phyloP scores from a whole-genome alignment of 2,888 invertebrate genomes.

The Sceliomorpha sp. region DNA sequence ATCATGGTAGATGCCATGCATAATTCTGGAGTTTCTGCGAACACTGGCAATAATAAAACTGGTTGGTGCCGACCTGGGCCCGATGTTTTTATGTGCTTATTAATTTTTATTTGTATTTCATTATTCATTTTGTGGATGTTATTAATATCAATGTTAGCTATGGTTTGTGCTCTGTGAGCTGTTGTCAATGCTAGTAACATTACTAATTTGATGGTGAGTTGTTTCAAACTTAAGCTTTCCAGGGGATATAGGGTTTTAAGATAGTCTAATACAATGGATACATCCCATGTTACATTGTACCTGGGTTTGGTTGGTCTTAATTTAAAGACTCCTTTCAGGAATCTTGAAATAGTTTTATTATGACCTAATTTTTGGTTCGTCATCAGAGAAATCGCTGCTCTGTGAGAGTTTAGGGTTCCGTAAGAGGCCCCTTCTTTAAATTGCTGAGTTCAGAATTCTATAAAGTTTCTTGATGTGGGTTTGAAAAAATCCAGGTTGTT shows the following conservation, averaged over 20 bases:
- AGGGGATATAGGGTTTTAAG: no score
- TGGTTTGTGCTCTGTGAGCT: slow-evolving; percentile 5
- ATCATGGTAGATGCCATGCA: no score
- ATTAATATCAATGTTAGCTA: background rate
- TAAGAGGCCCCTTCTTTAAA: slow-evolving; percentile 18
- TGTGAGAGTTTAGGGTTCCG: slow-evolving; percentile 18
- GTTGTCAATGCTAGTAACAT: slow-evolving; percentile 9
- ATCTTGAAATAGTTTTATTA: no score
- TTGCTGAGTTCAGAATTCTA: slow-evolving; percentile 2
- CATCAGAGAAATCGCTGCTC: slow-evolving; percentile 28
- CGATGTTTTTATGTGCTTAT: slow-evolving; percentile 10
- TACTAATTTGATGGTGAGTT: slow-evolving; percentile 6
- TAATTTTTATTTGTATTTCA: background rate
- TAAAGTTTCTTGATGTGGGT: background rate
- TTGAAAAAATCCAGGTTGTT: slow-evolving; percentile 9
- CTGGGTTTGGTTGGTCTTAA: no score
- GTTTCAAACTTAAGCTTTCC: background rate
- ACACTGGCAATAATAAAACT: no score
- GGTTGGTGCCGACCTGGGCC: background rate
- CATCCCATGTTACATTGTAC: no score
- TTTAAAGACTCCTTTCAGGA: no score
- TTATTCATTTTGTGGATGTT: no score
- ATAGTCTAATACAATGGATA: no score
- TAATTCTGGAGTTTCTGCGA: no score
- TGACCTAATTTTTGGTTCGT: slow-evolving; percentile 17